Percentiles rank a stretch among this genome's conserved stretches.
Conservation (phyloP, 1,140 invertebrate species). For the Drosophila tropicalis region DNA sequence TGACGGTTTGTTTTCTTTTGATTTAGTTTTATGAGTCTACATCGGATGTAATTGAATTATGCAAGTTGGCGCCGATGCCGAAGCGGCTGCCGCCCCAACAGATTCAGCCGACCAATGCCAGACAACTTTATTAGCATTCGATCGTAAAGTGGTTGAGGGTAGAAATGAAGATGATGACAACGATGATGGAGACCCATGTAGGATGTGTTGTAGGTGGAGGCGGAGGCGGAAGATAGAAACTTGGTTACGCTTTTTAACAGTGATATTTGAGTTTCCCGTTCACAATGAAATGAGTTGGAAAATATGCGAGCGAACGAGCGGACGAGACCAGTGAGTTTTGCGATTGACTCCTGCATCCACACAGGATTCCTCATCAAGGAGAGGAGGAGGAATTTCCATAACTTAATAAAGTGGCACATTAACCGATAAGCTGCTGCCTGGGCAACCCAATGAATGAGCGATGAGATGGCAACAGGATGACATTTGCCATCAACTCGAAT, state of each 20-base stretch:
- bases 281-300: conserved; percentile 76
- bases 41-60: conserved; percentile 83
- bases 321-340: no score
- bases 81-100: no score
- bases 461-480: conserved; percentile 42
- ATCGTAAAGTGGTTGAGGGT: conserved; percentile 50
- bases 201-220: background rate
- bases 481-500: conserved; percentile 17
- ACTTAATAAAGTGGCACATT: conserved; percentile 34
- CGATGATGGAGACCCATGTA: conserved; percentile 17
- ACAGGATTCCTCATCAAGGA: conserved; percentile 4
- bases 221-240: conserved; percentile 21
- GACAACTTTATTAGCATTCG: conserved; percentile 80
- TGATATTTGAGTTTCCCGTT: conserved; percentile 77
- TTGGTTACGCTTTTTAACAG: conserved; percentile 62
- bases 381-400: conserved; percentile 37
- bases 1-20: conserved; percentile 83
- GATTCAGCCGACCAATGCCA: conserved; percentile 14
- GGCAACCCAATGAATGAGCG: conserved; percentile 40
- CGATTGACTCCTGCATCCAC: conserved; percentile 19
- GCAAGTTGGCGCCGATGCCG: conserved; percentile 33
- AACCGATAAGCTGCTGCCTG: conserved; percentile 38
- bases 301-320: conserved; percentile 56
- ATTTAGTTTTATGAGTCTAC: conserved; percentile 83
- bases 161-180: conserved; percentile 33